Conservation (phyloP, 2,797 vertebrate genomes). For the Channa striata region DNA sequence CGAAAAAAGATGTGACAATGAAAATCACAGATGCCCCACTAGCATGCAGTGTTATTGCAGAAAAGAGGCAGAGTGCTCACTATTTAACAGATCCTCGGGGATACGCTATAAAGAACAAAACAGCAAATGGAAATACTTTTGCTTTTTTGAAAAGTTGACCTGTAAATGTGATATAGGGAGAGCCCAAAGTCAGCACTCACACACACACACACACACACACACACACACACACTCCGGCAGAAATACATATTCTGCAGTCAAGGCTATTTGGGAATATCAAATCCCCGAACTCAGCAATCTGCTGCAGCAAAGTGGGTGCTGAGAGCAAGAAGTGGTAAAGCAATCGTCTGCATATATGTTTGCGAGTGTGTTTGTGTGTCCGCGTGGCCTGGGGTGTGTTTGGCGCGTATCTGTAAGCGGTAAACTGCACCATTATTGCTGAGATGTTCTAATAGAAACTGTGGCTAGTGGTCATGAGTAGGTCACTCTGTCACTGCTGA, state of each 20-base stretch:
- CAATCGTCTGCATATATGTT: conserved; percentile 42
- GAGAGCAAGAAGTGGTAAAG: conserved; percentile 53
- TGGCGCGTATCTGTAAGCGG: conserved; percentile 31
- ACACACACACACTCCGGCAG: background rate
- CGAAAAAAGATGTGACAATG: conserved; percentile 62
- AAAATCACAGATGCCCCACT: conserved; percentile 55
- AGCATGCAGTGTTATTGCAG: conserved; percentile 42
- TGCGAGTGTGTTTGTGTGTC: conserved; percentile 13
- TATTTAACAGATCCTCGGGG: conserved; percentile 53
- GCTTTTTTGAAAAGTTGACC: conserved; percentile 60
- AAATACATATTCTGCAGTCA: conserved; percentile 49
- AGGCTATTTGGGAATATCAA: conserved; percentile 51
- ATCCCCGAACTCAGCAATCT: conserved; percentile 69
- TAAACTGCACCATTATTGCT: conserved; percentile 57
- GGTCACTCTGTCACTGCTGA: conserved; percentile 65
- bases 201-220: background rate
- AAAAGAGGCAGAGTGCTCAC: conserved; percentile 51
- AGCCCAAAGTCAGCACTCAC: conserved; percentile 19
- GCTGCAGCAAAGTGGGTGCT: conserved; percentile 57
- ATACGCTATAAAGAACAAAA: conserved; percentile 12
- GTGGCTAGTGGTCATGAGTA: conserved; percentile 45
- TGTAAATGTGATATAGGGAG: conserved; percentile 35
- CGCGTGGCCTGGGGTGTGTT: conserved; percentile 19
- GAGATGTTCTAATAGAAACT: conserved; percentile 60
- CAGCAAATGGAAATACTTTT: conserved; percentile 34